Base-by-base conservation (phyloP, 2,113 vertebrate genomes). In the Hippocampus zosterae region DNA sequence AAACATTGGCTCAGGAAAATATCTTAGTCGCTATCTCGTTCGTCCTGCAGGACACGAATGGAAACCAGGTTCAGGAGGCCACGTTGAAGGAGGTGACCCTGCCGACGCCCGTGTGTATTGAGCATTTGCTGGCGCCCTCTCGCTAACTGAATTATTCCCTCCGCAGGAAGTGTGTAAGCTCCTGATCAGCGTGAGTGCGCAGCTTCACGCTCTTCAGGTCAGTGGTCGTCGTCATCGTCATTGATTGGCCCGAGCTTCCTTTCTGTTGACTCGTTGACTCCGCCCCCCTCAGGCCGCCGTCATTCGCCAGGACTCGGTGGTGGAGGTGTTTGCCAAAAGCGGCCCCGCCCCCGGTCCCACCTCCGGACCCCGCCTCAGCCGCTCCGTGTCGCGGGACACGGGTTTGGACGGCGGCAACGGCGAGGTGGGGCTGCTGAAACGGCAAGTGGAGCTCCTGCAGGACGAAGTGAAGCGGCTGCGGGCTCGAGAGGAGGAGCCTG, bases 131-230 rank as follows among this genome's bases (percentile, higher is more conserved):
- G 33, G 53, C 40, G 50, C 2, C 61, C 1, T 21, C 66, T 21
- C 66, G 60, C 64, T 60, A 19, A 5, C 21, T 44, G 27, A 46
- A 46, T 15, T 8, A 4, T 71, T 5, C 52, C 11, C 1, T 72
- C 33, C 8, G 53, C 88, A 97, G 95, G 94, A 95, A 74, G 90
- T 92, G 0, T 79, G 91, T 19, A 93, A 94, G 81, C 90, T 91
- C 23, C 71, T 98, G 80, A 87, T 93, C 76, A 91, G 79, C 56
- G 88, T 97, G 62, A 95, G 94, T 52, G 84, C 85, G 4, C 90
- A 95, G 61, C 92, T 98, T 1, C 94, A 96, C 0, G 90, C 93
- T 21, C 85, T 98, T 10, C 95, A 95, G 95, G 96, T 96, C 1
- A 13, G 65, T 7, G 27, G 13, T 60, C 57, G 25, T 8, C 13